Conservation (phyloP, 2,888 invertebrate genomes). For the Lycia hirtaria region DNA sequence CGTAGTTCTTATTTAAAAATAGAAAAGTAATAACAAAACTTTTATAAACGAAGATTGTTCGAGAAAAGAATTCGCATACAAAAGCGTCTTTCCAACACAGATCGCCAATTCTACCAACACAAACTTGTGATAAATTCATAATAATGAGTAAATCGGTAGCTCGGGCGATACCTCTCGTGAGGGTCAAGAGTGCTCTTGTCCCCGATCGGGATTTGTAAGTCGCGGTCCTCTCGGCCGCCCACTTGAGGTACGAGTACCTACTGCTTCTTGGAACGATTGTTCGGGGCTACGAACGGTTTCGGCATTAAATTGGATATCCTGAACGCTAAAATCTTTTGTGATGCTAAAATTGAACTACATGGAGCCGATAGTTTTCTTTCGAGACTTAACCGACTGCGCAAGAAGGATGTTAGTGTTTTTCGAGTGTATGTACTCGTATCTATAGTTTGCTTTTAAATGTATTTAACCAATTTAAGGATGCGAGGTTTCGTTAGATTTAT, state of each 20-base stretch:
- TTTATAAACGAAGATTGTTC: too few relatives aligned
- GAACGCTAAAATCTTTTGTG: background rate
- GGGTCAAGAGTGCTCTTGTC: slow-evolving; percentile 73
- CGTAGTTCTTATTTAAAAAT: too few relatives aligned
- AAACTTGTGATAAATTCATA: slow-evolving; percentile 18
- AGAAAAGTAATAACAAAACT: too few relatives aligned
- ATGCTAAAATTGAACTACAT: background rate
- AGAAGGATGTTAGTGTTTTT: too few relatives aligned
- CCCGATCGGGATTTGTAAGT: slow-evolving; percentile 69
- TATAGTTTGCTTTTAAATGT: too few relatives aligned
- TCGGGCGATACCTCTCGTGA: slow-evolving; percentile 44
- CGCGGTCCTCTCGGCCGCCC: slow-evolving; percentile 65
- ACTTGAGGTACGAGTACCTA: slow-evolving; percentile 62
- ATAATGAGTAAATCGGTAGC: slow-evolving; percentile 31
- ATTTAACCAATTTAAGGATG: too few relatives aligned
- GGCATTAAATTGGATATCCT: slow-evolving; percentile 16
- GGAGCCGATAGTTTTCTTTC: background rate
- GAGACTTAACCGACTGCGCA: too few relatives aligned
- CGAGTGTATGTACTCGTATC: too few relatives aligned
- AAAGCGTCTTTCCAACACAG: slow-evolving; percentile 4
- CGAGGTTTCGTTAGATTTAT: too few relatives aligned
- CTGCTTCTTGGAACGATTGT: slow-evolving; percentile 59
- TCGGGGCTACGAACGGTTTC: slow-evolving; percentile 45
- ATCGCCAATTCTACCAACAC: slow-evolving; percentile 14
- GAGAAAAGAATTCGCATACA: background rate